Evolutionary conservation across 2,888 invertebrate species (phyloP).

Genomic region (Lepidocyrtoides sp.): DNA sequence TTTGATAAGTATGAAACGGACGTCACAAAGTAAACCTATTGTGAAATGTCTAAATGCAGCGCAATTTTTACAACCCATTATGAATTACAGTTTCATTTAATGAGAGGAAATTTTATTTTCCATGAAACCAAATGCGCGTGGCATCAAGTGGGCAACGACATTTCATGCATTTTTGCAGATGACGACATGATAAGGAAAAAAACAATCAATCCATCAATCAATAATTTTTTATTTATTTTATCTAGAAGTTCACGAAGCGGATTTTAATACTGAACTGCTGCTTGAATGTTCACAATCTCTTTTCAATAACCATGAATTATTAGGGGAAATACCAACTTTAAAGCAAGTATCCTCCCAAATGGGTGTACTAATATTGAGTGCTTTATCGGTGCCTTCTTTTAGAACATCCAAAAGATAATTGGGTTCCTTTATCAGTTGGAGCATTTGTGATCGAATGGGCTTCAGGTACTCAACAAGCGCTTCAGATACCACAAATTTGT

Average conservation of each 20-base stretch:
- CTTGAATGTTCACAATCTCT: slow-evolving; percentile 37
- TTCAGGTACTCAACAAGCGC: slow-evolving; percentile 90
- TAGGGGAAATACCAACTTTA: slow-evolving; percentile 88
- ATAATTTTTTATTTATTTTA: too few species aligned
- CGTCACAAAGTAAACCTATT: background rate
- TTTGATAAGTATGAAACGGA: background rate
- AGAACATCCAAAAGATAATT: slow-evolving; percentile 90
- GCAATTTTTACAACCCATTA: background rate
- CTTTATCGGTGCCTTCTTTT: slow-evolving; percentile 89
- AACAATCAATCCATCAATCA: background rate
- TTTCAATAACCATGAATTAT: slow-evolving; percentile 64
- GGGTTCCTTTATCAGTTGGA: slow-evolving; percentile 89
- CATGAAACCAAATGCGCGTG: background rate
- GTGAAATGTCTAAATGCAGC: background rate
- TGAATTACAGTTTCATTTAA: background rate
- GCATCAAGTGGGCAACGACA: background rate
- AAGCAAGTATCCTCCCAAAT: slow-evolving; percentile 90
- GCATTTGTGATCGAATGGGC: slow-evolving; percentile 90
- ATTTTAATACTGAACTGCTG: slow-evolving; percentile 14
- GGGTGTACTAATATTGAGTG: slow-evolving; percentile 89
- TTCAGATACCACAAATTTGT: slow-evolving; percentile 92
- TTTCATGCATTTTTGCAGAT: background rate
- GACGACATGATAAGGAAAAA: background rate
- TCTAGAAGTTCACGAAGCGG: slow-evolving; percentile 6
- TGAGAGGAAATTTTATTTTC: background rate